Evolutionary conservation across 2,888 invertebrate species (phyloP), one percentile per base, ranked within the genome.

Genomic region (Tanypteryx hageni): DNA sequence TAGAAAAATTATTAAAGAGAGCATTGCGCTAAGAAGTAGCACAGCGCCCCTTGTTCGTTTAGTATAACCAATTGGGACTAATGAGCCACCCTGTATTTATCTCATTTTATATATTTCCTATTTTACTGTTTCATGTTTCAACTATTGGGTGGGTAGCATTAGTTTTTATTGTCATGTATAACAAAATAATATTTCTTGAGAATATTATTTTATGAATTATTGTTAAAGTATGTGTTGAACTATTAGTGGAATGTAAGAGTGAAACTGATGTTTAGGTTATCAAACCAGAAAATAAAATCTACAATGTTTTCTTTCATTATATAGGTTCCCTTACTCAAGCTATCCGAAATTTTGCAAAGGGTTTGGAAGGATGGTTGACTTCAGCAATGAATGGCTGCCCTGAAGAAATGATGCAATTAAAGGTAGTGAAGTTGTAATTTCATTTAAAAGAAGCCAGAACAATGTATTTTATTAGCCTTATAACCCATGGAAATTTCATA

Each of bases 321-420:
- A 22, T 93, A 96, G 97, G 96, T 95, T 97, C 98, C 64, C 96
- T 99, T 94, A 99, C 99, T 9, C 99, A 99, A 95, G 97, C 98
- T 68, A 98, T 99, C 94, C 96, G 99, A 94, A 99, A 98, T 95
- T 98, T 98, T 96, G 98, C 98, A 58, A 99, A 98, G 96, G 98
- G 98, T 95, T 96, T 99, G 93, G 99, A 99, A 95, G 97, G 97
- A 92, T 99, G 99, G 97, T 95, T 99, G 94, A 96, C 97, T 92
- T 96, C 97, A 93, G 98, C 98, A 93, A 97, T 98, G 96, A 96
- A 96, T 93, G 98, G 97, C 59, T 98, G 98, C 93, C 98, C 99
- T 0, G 96, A 97, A 92, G 97, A 97, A 93, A 97, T 98, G 95
- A 96, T 97, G 93, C 96, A 97, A 93, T 98, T 98, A 92, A 98